Percentiles rank a stretch among this genome's conserved stretches.
Conservation (phyloP, 2,888 invertebrate genomes). For the Sipha maydis region DNA sequence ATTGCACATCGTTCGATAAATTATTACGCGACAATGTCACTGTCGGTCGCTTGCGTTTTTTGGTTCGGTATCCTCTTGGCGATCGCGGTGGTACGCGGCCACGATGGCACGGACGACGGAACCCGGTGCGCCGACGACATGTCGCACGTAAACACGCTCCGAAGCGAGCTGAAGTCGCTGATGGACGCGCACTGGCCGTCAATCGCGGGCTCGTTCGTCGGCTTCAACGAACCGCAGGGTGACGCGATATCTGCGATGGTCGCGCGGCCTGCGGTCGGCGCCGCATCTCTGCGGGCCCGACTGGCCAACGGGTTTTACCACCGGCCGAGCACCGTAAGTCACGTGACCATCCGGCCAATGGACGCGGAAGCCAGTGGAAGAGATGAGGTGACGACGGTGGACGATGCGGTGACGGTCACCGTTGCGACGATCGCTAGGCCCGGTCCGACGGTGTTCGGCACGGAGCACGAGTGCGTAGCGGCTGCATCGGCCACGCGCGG, state of each 20-base stretch:
- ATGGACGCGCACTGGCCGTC: background rate
- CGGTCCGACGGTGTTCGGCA: background rate
- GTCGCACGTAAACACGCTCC: background rate
- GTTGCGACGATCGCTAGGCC: background rate
- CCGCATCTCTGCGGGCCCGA: background rate
- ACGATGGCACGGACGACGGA: background rate
- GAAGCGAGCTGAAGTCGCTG: background rate
- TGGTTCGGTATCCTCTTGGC: background rate
- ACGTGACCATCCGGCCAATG: background rate
- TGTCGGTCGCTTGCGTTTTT: too few relatives aligned
- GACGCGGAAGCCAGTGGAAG: background rate
- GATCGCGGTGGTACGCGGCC: background rate
- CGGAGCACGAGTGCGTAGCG: slow-evolving; percentile 1
- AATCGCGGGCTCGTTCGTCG: background rate
- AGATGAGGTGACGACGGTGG: too few relatives aligned
- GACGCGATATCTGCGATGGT: background rate
- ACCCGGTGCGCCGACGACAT: background rate
- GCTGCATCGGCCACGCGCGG: background rate
- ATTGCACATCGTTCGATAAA: too few relatives aligned
- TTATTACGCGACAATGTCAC: too few relatives aligned
- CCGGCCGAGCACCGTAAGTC: background rate
- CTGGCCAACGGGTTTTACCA: background rate
- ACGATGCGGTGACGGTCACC: background rate
- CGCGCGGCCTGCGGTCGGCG: background rate
- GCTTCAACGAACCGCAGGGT: background rate